phyloP scores from a whole-genome alignment of 2,797 vertebrate genomes.

The Dicrostonyx torquatus region DNA sequence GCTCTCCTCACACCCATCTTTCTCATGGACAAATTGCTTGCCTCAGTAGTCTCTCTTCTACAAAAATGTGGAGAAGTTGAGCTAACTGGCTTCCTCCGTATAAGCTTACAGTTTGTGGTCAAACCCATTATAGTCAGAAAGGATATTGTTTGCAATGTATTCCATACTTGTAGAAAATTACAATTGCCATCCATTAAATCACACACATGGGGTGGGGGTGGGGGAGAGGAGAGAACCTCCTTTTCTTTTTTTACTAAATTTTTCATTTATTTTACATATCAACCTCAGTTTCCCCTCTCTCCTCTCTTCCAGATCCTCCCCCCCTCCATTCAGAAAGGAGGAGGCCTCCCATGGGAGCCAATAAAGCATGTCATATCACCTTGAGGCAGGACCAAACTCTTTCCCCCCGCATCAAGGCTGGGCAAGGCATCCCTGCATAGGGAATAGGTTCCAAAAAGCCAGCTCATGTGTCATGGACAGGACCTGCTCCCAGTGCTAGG shows the following conservation, averaged over 20 bases:
- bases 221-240: not conserved
- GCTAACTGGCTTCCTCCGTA: not conserved
- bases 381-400: not conserved
- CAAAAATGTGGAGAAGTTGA: not conserved
- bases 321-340: not conserved
- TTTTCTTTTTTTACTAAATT: not conserved
- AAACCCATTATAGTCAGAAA: not conserved
- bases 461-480: not conserved
- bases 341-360: not conserved
- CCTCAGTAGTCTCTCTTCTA: slow-evolving; percentile 26
- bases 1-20: not conserved
- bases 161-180: slow-evolving; percentile 25
- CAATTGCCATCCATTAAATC: not conserved
- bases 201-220: not conserved
- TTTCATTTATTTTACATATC: not conserved
- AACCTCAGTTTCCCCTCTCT: not conserved
- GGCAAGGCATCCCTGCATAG: not conserved
- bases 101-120: not conserved
- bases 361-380: not conserved
- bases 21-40: not conserved
- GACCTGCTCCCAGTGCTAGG: not conserved
- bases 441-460: not conserved
- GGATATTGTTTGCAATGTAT: slow-evolving; percentile 3
- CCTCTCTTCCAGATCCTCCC: not conserved
- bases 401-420: not conserved